A percentile compares a stretch with the other conserved stretches of the same genome.
phyloP scores from a whole-genome alignment of 1,140 invertebrate genomes.

The Palaemon carinicauda region DNA sequence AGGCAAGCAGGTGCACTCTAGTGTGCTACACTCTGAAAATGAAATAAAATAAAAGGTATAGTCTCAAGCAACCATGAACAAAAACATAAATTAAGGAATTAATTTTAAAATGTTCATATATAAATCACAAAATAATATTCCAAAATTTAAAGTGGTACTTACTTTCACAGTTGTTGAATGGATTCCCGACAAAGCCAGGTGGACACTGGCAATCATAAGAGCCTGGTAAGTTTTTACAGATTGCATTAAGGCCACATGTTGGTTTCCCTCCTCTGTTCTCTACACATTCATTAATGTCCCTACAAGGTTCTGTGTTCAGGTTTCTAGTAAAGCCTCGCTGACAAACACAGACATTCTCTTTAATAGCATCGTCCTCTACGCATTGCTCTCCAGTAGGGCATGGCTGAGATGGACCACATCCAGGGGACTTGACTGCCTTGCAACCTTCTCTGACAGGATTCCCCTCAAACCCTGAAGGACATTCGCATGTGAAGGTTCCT shows the following conservation, averaged over 20 bases:
- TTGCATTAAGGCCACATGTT: constrained; percentile 84
- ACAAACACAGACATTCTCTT: constrained; percentile 85
- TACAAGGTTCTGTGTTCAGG: constrained; percentile 74
- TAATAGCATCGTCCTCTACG: constrained; percentile 76
- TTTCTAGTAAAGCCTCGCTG: constrained; percentile 82
- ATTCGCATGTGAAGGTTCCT: constrained; percentile 86
- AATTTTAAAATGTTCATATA: neutral
- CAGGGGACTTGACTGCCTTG: constrained; percentile 70
- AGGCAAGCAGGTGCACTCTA: constrained; percentile 84
- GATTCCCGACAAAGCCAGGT: constrained; percentile 85
- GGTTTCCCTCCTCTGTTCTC: constrained; percentile 75
- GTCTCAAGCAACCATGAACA: neutral
- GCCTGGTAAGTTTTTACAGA: constrained; percentile 92
- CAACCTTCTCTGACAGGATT: constrained; percentile 79
- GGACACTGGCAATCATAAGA: constrained; percentile 93
- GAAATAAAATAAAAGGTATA: neutral
- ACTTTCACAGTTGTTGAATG: constrained; percentile 80
- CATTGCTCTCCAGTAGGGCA: constrained; percentile 86
- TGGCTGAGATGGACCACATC: constrained; percentile 77
- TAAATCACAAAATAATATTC: neutral
- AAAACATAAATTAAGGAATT: neutral
- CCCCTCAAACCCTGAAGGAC: constrained; percentile 73
- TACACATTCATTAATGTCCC: constrained; percentile 89
- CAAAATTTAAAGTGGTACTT: constrained; percentile 22
- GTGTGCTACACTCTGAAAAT: constrained; percentile 75